These are phyloP conservation scores for Hydra vulgaris DNA, from an alignment of 30 jellyfish, hydroid and myxozoan species.

Conservation along the genomic window DNA sequence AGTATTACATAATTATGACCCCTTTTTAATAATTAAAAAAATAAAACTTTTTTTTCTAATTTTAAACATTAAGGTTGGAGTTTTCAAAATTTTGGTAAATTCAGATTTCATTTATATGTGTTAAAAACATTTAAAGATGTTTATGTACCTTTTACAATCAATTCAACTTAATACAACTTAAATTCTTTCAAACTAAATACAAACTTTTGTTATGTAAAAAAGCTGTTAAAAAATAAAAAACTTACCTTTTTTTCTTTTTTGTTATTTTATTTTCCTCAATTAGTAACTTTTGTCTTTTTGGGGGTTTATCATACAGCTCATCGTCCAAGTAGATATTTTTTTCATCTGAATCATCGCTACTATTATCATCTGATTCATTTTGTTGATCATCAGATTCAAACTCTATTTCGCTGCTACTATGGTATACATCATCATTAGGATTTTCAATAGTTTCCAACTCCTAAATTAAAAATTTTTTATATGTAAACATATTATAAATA, in stretches of 20 bases:
- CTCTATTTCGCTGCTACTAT: conserved; percentile 30
- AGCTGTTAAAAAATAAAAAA: not conserved
- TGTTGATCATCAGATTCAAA: conserved; percentile 58
- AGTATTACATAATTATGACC: too few species aligned
- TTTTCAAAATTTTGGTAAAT: too few species aligned
- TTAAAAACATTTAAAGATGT: too few species aligned
- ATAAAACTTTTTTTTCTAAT: too few species aligned
- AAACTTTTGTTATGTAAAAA: too few species aligned
- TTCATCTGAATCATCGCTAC: conserved; percentile 29
- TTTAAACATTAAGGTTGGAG: too few species aligned
- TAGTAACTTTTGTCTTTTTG: conserved; percentile 36
- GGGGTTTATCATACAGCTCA: conserved; percentile 46
- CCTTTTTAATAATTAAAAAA: too few species aligned
- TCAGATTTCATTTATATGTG: too few species aligned
- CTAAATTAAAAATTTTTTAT: conserved; percentile 1
- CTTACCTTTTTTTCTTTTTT: conserved; percentile 7
- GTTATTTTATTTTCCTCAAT: not conserved
- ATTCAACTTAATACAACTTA: too few species aligned
- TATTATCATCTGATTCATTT: conserved; percentile 38
- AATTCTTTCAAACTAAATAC: too few species aligned
- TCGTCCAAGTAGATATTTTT: conserved; percentile 39
- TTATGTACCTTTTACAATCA: too few species aligned
- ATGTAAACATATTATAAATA: not conserved
- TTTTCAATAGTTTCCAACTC: conserved; percentile 33
- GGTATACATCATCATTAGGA: conserved; percentile 46